Conservation (phyloP, 2,797 vertebrate species). For the Anisognathus igniventris region DNA sequence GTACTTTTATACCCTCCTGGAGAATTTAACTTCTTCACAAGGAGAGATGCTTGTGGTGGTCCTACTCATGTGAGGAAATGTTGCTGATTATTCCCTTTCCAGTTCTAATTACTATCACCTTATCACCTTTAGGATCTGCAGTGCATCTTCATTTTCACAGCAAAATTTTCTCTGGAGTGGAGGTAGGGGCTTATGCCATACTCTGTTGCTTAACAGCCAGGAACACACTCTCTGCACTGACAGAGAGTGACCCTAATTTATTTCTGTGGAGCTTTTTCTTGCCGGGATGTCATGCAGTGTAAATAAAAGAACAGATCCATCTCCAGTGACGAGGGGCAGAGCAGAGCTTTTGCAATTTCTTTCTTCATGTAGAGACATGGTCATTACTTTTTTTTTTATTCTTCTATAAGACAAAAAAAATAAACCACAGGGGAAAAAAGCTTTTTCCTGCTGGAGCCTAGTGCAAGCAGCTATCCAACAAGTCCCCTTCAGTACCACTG, state of each 20-base stretch:
- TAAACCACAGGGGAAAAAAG: background rate
- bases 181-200: background rate
- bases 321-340: background rate
- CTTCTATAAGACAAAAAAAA: background rate
- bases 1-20: background rate
- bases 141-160: background rate
- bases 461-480: background rate
- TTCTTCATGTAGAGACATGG: background rate
- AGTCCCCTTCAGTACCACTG: background rate
- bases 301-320: conserved; percentile 36
- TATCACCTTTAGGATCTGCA: background rate
- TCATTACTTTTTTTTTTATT: background rate
- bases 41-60: background rate
- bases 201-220: background rate
- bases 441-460: background rate
- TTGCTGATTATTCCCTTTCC: background rate
- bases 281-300: background rate
- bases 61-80: background rate
- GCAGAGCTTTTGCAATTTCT: background rate
- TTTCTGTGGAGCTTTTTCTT: background rate
- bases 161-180: background rate
- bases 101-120: background rate
- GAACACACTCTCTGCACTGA: background rate
- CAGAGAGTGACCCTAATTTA: background rate
- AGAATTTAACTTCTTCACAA: background rate